Evolutionary conservation across 2,797 vertebrate species (phyloP).

Genomic region (Neosilurus hyrtlii): DNA sequence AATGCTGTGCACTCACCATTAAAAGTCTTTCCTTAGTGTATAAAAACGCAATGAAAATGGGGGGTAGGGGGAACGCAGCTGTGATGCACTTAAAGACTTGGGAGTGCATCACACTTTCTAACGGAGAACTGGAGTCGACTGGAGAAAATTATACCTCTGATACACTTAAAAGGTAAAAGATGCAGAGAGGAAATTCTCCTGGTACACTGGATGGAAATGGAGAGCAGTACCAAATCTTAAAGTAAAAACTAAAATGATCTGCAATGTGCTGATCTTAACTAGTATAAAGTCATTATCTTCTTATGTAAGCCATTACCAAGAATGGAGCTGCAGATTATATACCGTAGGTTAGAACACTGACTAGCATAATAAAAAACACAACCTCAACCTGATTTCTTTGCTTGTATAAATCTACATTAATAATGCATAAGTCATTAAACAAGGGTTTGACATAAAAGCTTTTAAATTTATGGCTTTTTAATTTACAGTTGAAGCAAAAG

Average conservation of each 20-base stretch:
- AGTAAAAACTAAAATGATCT: background rate
- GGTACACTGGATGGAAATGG: background rate
- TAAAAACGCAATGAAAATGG: conserved; percentile 30
- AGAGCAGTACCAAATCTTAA: background rate
- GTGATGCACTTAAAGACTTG: conserved; percentile 33
- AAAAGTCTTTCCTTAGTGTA: conserved; percentile 24
- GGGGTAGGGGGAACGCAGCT: conserved; percentile 8
- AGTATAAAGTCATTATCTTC: background rate
- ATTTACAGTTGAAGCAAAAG: conserved; percentile 3
- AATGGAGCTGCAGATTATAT: background rate
- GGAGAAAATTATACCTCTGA: conserved; percentile 1
- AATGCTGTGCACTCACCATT: conserved; percentile 23
- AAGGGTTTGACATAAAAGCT: background rate
- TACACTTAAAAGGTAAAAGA: conserved; percentile 5
- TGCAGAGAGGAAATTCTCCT: background rate
- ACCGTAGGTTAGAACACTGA: background rate
- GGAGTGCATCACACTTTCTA: conserved; percentile 16
- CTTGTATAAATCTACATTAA: conserved; percentile 1
- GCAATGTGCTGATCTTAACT: background rate
- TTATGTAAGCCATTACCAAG: background rate
- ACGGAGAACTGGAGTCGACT: conserved; percentile 19
- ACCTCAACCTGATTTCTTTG: background rate
- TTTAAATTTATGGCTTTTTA: background rate
- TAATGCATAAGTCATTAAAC: background rate
- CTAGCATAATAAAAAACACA: background rate